These are phyloP conservation scores for Thaumatotibia leucotreta DNA, from an alignment of 1,140 invertebrate species.

Conservation along the genomic window DNA sequence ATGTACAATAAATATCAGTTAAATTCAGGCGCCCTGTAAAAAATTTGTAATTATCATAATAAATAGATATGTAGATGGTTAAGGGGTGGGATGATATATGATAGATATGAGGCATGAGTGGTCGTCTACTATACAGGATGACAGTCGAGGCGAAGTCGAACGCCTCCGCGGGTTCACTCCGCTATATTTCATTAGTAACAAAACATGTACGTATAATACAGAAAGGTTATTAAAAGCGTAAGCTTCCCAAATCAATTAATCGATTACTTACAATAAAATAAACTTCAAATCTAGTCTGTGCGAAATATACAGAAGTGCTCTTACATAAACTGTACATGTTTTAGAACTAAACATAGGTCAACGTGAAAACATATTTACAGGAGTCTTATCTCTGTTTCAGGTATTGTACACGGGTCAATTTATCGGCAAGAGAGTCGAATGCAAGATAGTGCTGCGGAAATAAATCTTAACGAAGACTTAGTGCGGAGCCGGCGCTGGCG, in stretches of 20 bases:
- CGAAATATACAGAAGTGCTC: slow-evolving; percentile 77
- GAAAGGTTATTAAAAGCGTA: slow-evolving; percentile 76
- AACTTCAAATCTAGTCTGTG: slow-evolving; percentile 74
- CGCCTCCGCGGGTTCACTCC: slow-evolving; percentile 44
- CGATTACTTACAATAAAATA: slow-evolving; percentile 72
- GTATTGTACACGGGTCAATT: slow-evolving; percentile 74
- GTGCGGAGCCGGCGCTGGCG: slow-evolving; percentile 72
- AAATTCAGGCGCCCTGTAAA: slow-evolving; percentile 74
- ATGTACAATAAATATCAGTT: slow-evolving; percentile 57
- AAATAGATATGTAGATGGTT: slow-evolving; percentile 47
- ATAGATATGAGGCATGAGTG: slow-evolving; percentile 57
- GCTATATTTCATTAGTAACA: slow-evolving; percentile 75
- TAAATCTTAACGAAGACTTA: slow-evolving; percentile 72
- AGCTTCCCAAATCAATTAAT: slow-evolving; percentile 74
- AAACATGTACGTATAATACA: slow-evolving; percentile 77
- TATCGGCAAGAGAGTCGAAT: slow-evolving; percentile 73
- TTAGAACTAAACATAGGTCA: slow-evolving; percentile 77
- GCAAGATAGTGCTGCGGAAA: slow-evolving; percentile 77
- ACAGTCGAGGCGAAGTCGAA: slow-evolving; percentile 39
- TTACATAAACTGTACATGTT: slow-evolving; percentile 78
- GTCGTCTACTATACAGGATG: slow-evolving; percentile 59
- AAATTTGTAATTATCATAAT: slow-evolving; percentile 74
- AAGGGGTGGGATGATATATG: slow-evolving; percentile 24
- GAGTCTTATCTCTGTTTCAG: slow-evolving; percentile 66
- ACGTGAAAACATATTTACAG: slow-evolving; percentile 77